A percentile compares a stretch with the other conserved stretches of the same genome.
phyloP scores from a whole-genome alignment of 2,113 vertebrate genomes.

The zebrafish (Danio rerio) region DNA sequence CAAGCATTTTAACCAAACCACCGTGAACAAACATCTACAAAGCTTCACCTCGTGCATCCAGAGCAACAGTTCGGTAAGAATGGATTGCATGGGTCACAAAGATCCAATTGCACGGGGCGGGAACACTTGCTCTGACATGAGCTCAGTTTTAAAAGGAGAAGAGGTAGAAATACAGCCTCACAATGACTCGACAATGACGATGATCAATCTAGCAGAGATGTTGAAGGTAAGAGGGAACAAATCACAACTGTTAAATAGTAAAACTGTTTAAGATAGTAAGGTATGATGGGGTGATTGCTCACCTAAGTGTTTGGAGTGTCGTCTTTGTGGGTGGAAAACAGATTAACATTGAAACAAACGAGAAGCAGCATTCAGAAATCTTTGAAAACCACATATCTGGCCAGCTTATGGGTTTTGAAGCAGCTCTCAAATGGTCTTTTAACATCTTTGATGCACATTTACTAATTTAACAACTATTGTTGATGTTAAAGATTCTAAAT shows the following conservation, averaged over 20 bases:
- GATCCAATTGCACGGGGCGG: neutral
- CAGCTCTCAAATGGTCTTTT: too few relatives aligned
- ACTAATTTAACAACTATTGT: too few relatives aligned
- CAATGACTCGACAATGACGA: neutral
- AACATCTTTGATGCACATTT: too few relatives aligned
- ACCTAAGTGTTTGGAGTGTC: neutral
- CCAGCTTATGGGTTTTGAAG: too few relatives aligned
- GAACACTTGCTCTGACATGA: neutral
- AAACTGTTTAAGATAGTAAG: neutral
- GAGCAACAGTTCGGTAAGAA: neutral
- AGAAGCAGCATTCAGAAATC: too few relatives aligned
- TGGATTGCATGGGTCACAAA: neutral
- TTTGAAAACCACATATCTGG: too few relatives aligned
- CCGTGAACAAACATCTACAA: conserved; percentile 46
- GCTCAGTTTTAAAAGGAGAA: neutral
- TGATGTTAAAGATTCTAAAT: too few relatives aligned
- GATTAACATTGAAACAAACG: too few relatives aligned
- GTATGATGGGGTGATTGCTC: neutral
- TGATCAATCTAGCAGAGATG: neutral
- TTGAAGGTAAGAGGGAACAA: conserved; percentile 13
- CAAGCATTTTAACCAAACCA: conserved; percentile 64
- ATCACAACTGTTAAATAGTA: neutral
- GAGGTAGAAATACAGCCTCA: neutral
- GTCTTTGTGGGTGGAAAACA: too few relatives aligned
- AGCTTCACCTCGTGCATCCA: conserved; percentile 55